Percentiles rank a stretch among this genome's conserved stretches.
Conservation (phyloP, 2,888 invertebrate species). For the Pediacus dermestoides region DNA sequence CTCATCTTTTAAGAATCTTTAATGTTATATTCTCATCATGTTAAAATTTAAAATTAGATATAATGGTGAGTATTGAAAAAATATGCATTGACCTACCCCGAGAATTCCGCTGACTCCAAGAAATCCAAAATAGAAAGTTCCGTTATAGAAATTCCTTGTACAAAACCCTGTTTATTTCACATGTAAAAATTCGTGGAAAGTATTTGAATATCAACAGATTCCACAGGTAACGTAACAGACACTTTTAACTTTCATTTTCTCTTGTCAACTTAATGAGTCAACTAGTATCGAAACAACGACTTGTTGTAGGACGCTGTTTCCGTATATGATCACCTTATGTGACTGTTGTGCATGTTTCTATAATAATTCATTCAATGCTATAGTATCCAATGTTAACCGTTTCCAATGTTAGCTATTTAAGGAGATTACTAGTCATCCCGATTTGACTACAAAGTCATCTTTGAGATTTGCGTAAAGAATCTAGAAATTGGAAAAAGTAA, state of each 20-base stretch:
- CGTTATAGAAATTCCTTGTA: no score
- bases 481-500: no score
- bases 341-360: conserved; percentile 24
- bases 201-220: conserved; percentile 13
- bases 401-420: conserved; percentile 32
- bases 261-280: conserved; percentile 25
- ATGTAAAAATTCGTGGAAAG: no score
- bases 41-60: no score
- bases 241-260: conserved; percentile 33
- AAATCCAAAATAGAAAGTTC: conserved; percentile 4
- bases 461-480: neutral
- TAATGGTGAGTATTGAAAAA: no score
- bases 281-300: conserved; percentile 23
- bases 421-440: conserved; percentile 18
- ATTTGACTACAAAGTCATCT: conserved; percentile 14
- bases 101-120: conserved; percentile 3
- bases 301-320: conserved; percentile 30
- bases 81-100: conserved; percentile 2
- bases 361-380: conserved; percentile 33
- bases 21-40: no score
- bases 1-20: no score
- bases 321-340: conserved; percentile 31
- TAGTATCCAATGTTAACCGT: conserved; percentile 31
- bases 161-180: no score
- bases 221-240: conserved; percentile 14